Conservation (phyloP, 2,888 invertebrate genomes). For the Nowickia ferox region DNA sequence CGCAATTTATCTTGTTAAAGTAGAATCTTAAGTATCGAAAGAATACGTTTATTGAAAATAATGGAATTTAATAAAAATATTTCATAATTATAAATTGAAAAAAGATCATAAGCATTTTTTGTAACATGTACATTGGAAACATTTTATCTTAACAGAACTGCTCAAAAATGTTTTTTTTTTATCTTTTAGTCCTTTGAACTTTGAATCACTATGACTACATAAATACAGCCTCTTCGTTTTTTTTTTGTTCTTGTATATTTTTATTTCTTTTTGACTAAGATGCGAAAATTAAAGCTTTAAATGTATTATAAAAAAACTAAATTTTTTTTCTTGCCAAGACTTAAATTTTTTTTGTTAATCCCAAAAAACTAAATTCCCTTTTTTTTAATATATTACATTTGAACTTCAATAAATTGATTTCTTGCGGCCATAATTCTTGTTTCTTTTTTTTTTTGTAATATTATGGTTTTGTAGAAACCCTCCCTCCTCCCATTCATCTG, state of each 20-base stretch:
- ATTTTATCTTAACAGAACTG: neutral
- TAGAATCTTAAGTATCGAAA: constrained; percentile 53
- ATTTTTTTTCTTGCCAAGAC: neutral
- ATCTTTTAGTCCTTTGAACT: constrained; percentile 2
- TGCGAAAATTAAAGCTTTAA: neutral
- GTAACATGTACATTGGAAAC: neutral
- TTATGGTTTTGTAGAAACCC: constrained; percentile 42
- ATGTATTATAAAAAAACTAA: neutral
- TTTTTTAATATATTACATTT: constrained; percentile 48
- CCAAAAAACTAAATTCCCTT: constrained; percentile 9
- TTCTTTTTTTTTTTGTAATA: constrained; percentile 53
- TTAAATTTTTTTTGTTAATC: constrained; percentile 4
- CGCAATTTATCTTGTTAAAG: constrained; percentile 62
- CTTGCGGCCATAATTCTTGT: constrained; percentile 74
- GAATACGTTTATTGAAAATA: constrained; percentile 52
- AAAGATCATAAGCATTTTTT: neutral
- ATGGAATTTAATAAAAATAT: constrained; percentile 67
- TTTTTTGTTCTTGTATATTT: neutral
- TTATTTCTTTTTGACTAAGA: neutral
- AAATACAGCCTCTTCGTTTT: neutral
- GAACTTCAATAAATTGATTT: constrained; percentile 74
- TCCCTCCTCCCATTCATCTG: neutral
- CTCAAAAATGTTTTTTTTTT: neutral
- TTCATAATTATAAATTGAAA: constrained; percentile 19
- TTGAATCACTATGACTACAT: neutral